phyloP scores from a whole-genome alignment of 2,797 vertebrate species.

The Pantherophis vulpinus region DNA sequence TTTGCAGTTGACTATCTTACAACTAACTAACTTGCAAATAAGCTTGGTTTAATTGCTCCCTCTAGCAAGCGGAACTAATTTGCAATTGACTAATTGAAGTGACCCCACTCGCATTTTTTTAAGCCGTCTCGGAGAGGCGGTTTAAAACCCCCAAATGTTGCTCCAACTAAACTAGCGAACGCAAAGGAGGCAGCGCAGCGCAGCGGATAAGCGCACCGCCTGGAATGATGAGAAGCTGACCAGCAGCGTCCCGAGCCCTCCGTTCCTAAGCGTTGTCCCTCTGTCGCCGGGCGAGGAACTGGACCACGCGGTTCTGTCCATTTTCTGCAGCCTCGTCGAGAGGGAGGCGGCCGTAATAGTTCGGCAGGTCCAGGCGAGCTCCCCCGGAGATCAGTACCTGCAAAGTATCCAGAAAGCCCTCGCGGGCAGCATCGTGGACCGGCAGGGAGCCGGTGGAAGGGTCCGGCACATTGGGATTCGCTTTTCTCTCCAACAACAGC shows the following conservation, averaged over 20 bases:
- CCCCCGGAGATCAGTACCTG: slow-evolving; percentile 42
- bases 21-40: not conserved
- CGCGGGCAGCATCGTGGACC: slow-evolving; percentile 55
- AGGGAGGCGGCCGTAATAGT: slow-evolving; percentile 48
- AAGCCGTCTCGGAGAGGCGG: not conserved
- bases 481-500: slow-evolving; percentile 56
- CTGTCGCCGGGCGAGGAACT: not conserved
- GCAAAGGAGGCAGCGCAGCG: not conserved
- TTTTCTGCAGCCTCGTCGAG: slow-evolving; percentile 45
- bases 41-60: not conserved
- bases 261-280: not conserved
- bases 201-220: not conserved
- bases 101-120: not conserved
- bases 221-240: not conserved
- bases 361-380: slow-evolving; percentile 46
- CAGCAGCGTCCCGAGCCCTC: not conserved
- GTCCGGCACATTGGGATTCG: slow-evolving; percentile 50
- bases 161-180: not conserved
- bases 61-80: not conserved
- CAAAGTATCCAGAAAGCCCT: slow-evolving; percentile 62
- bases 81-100: not conserved
- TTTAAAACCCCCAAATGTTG: not conserved
- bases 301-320: not conserved
- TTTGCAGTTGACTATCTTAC: not conserved
- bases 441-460: slow-evolving; percentile 17